Evolutionary conservation across 2,113 vertebrate genomes (phyloP), one percentile per base, ranked within the genome.

Genomic region (Microcebus murinus): DNA sequence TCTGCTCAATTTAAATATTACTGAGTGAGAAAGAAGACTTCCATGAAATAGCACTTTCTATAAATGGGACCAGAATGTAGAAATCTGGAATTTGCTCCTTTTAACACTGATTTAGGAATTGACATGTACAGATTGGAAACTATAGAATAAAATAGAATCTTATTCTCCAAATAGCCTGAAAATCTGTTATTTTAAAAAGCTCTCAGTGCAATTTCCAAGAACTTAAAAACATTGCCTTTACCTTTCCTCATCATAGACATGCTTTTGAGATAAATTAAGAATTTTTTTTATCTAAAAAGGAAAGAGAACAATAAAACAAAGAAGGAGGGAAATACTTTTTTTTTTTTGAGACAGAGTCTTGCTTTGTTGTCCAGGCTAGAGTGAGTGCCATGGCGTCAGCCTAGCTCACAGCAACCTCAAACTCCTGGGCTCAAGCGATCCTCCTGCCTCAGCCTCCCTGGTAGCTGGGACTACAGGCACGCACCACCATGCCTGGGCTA

Each of bases 151-250:
- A 84, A 74, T 34, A 84, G 12, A 65, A 57, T 77, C 70, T 79
- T 48, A 21, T 71, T 81, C 80, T 87, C 55, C 27, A 61, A 73
- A 68, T 31, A 79, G n/a, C 31, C 3, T 55, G 29, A 55, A 84
- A 94, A 71, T 12, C 36, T 89, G 14, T n/a, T 79, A 50, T 84
- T 82, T 96, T 81, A 96, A 95, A 36, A 81, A 68, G 4, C 3
- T 85, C 20, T 76, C 11, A 21, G 27, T 65, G 57, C 29, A 71
- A 39, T 96, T 90, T 93, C 27, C 4, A 96, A 92, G 42, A 88
- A 88, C n/a, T 68, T 29, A 76, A 87, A 74, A 63, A 29, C 13
- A 55, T 74, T 31, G 3, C 12, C n/a, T 92, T 93, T 91, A 65
- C 18, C 27, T 88, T 68, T 74, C 21, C 8, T 81, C 4, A 7